These are phyloP conservation scores for Idaea straminata DNA, from an alignment of 2,888 invertebrate species.

Conservation along the genomic window DNA sequence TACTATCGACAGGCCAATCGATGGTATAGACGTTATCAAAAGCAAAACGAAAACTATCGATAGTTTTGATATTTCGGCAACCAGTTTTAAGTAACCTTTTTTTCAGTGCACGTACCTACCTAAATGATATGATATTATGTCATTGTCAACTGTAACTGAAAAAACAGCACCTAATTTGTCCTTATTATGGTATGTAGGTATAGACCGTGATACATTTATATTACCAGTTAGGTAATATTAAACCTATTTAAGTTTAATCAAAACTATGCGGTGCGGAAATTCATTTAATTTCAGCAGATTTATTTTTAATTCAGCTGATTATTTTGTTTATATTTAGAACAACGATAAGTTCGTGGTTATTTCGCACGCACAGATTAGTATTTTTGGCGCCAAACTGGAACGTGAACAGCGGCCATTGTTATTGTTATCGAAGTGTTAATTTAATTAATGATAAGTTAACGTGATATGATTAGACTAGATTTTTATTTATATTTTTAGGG, in stretches of 20 bases:
- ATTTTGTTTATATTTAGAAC: neutral
- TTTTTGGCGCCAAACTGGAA: neutral
- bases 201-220: neutral
- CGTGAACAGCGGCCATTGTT: neutral
- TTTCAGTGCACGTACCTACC: too few relatives aligned
- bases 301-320: neutral
- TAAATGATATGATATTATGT: too few relatives aligned
- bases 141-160: too few relatives aligned
- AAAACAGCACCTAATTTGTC: too few relatives aligned
- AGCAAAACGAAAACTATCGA: too few relatives aligned
- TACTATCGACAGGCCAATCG: too few relatives aligned
- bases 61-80: too few relatives aligned
- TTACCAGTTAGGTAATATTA: neutral
- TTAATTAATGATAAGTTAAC: neutral
- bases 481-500: too few relatives aligned
- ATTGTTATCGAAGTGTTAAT: neutral
- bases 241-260: neutral
- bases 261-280: neutral
- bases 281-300: neutral
- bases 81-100: too few relatives aligned
- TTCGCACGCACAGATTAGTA: neutral
- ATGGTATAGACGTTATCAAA: too few relatives aligned
- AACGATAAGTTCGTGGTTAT: neutral
- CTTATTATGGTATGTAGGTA: neutral
- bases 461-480: neutral